Base-by-base conservation (phyloP, 2,113 vertebrate genomes). In the Prochilodus magdalenae region DNA sequence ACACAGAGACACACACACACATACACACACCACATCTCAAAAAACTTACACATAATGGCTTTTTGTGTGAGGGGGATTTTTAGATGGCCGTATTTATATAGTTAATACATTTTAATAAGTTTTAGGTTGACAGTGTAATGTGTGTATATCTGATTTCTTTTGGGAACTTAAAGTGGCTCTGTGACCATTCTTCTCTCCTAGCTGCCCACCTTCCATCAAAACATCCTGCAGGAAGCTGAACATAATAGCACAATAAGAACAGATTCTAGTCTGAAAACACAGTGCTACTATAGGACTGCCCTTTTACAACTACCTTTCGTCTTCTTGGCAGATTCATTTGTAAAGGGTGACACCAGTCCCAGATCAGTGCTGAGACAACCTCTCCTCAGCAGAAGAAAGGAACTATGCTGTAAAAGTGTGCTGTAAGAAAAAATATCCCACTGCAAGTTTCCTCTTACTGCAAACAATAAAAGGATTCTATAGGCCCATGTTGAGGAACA, bases 261-360 rank as follows among this genome's bases (percentile, higher is more conserved):
- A 65, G 59, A 26, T 73, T 65, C 59, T 60, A 72, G 55, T 0
- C 57, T 73, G 47, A 30, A 65, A 26, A 51, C 47, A 51, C 69
- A 62, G 57, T 40, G 4, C 70, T 53, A 70, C 60, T 80, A 33
- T 33, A 73, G 40, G 71, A 73, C 70, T 65, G 59, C 44, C 22
- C 51, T 70, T 79, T 79, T 79, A 79, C 55, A 44, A 66, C 77
- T 22, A 59, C 40, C 33, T 59, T 79, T 70, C 33, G 60, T 63
- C 57, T 80, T 49, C 62, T 33, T 80, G 70, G 70, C 70, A 63
- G 70, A 62, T 80, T 80, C 79, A 80, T 63, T 80, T 73, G 15
- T 73, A 80, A 80, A 53, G 44, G 71, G 59, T 53, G 70, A 71
- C 62, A 51, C 70, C 47, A 29, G 79, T 80, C 44, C 44, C 79